Evolutionary conservation across 2,888 invertebrate species (phyloP), one percentile per base, ranked within the genome.

Genomic region (Seira ritae): DNA sequence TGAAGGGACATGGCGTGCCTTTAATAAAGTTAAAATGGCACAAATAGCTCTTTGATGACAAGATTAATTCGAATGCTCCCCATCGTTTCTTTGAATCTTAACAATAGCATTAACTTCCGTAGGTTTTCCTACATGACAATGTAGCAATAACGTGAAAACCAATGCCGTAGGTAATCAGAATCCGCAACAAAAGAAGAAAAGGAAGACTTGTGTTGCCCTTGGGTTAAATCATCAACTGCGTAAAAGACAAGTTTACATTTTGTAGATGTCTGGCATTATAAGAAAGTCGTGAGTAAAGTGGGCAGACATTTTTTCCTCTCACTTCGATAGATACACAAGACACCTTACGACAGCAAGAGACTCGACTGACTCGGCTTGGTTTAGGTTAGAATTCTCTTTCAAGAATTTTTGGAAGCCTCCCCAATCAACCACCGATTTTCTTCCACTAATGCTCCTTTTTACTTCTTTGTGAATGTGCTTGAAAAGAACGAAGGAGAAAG

Each of bases 381-480:
- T 31, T 31, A 8, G 31, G 31, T 31, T 31, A 31, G 8, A 31
- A 2, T 31, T 31, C 31, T 2, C 8, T 31, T 31, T 31, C 31
- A 31, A 31, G 31, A 31, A 55, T 19, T 62, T n/a, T 62, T 62
- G 62, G 62, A 62, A 20, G 31, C 42, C 15, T 60, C 67, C 65
- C 70, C 60, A 77, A 78, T 78, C 77, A 78, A 71, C 65, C 65
- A 23, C n/a, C 70, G 60, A 46, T 65, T 65, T 71, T 70, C 70
- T 78, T 70, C 67, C 69, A 69, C 62, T 62, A 62, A 62, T 42
- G 62, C 62, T 70, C 24, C 66, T 50, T 80, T 66, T 68, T 55
- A 23, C 24, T 76, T 73, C 62, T 62, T n/a, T 62, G 19, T 62
- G 62, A 72, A 37, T 77, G 72, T 67, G 68, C 82, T 82, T 82